Base-by-base conservation (phyloP, 2,797 vertebrate species). In the Mustela erminea region DNA sequence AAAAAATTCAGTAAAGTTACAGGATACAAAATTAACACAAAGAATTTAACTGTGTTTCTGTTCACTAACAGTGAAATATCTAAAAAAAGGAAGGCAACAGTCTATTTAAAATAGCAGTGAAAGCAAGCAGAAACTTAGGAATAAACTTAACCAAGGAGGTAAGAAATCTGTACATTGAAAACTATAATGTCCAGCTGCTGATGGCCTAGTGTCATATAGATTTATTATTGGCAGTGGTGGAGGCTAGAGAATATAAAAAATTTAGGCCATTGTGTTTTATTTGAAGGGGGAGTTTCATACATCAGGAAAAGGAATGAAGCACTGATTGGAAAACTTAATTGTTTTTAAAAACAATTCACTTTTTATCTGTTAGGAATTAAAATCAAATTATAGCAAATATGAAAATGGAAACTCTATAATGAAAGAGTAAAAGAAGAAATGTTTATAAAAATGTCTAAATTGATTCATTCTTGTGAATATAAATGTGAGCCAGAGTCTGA, bases 271-370 rank as follows among this genome's bases (percentile, higher is more conserved):
- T 29, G 54, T 88, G 15, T 75, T 91, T 95, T 87, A 80, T 84
- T 85, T 88, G 54, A 92, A 90, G n/a, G 43, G 25, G 43, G 25
- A 52, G 23, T 95, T 87, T 93, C 29, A 87, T 54, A 35, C 7
- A 49, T 92, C 35, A 72, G 82, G 49, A 91, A 58, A 87, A 95
- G 25, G 43, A 92, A 77, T 93, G 89, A 96, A 96, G 95, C 70
- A 86, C 43, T 94, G 77, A 94, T 93, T 90, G 35, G 56, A 87
- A 91, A 94, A 95, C 62, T 60, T 54, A 87, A 43, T 52, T 84
- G 41, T 80, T 64, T 77, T 29, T 75, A 10, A 18, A 58, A 52
- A 72, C 84, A 58, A 66, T 77, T 5, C 21, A 49, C 43, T 93
- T 77, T 64, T 91, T 93, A 56, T 75, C 12, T 13, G 3, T 91